Percentiles rank a stretch among this genome's conserved stretches.
phyloP scores from a whole-genome alignment of 1,140 invertebrate species.

The Phenacoccus solenopsis region DNA sequence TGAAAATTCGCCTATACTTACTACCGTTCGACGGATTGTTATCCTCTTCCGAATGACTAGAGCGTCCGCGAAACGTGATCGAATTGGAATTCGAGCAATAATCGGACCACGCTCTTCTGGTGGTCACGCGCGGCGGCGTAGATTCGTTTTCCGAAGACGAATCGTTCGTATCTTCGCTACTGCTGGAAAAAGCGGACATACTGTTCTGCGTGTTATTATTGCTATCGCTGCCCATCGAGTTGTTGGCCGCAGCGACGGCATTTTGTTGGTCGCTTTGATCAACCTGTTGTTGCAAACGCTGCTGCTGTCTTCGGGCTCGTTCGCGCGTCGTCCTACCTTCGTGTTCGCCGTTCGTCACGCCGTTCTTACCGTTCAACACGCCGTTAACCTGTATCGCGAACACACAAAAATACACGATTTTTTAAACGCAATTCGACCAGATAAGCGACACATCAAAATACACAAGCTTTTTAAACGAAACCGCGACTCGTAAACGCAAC shows the following conservation, averaged over 20 bases:
- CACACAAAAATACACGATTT: too few species aligned
- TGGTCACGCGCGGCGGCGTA: constrained; percentile 46
- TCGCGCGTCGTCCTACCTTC: background rate
- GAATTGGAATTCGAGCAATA: constrained; percentile 43
- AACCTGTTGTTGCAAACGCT: background rate
- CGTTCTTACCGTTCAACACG: background rate
- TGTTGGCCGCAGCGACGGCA: constrained; percentile 15
- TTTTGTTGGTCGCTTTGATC: background rate
- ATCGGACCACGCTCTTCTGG: constrained; percentile 58
- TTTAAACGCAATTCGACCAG: too few species aligned
- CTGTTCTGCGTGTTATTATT: constrained; percentile 19
- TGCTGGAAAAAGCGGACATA: constrained; percentile 4
- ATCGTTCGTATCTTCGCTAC: background rate
- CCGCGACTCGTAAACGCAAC: background rate
- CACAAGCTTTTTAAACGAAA: too few species aligned
- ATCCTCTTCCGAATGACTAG: constrained; percentile 41
- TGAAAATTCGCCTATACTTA: too few species aligned
- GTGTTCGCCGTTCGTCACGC: background rate
- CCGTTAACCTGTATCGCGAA: background rate
- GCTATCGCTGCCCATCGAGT: constrained; percentile 1
- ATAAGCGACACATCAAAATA: too few species aligned
- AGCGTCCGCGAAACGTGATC: constrained; percentile 39
- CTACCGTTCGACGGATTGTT: too few species aligned
- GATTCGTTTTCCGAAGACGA: constrained; percentile 36
- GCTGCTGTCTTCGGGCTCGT: background rate